A percentile compares a stretch with the other conserved stretches of the same genome.
phyloP scores from a whole-genome alignment of 2,888 invertebrate genomes.

The Hedychridium roseum region DNA sequence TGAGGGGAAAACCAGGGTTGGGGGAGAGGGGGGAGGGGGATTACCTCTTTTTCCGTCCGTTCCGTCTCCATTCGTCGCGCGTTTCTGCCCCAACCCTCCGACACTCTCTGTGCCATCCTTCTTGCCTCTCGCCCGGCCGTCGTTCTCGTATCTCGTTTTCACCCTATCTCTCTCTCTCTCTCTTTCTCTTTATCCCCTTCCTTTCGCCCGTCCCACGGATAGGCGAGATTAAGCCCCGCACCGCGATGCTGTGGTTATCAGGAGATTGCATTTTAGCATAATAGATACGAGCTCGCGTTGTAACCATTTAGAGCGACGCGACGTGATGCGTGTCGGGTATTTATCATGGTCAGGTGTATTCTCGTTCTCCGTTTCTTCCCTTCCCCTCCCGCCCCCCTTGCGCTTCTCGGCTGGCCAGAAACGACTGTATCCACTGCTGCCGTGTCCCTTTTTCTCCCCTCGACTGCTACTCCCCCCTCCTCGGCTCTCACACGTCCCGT shows the following conservation, averaged over 20 bases:
- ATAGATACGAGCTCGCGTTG: constrained; percentile 39
- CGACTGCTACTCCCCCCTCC: neutral
- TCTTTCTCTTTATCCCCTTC: neutral
- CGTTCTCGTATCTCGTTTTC: constrained; percentile 6
- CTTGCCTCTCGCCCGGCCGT: neutral
- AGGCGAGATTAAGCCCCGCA: constrained; percentile 47
- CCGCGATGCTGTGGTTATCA: constrained; percentile 45
- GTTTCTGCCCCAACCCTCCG: neutral
- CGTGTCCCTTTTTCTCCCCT: neutral
- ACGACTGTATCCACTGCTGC: constrained; percentile 5
- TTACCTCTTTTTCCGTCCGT: too few relatives aligned
- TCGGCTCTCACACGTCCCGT: constrained; percentile 9
- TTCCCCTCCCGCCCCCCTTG: constrained; percentile 7
- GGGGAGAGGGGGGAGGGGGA: too few relatives aligned
- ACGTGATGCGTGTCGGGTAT: constrained; percentile 43
- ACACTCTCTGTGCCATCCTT: neutral
- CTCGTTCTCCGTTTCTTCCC: constrained; percentile 10
- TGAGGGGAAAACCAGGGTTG: too few relatives aligned
- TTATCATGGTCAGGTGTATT: constrained; percentile 45
- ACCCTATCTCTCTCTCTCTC: neutral
- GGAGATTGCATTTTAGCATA: constrained; percentile 55
- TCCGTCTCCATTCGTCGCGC: neutral
- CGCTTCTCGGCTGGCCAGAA: constrained; percentile 13
- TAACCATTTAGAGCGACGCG: constrained; percentile 45
- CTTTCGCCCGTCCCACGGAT: constrained; percentile 25